phyloP scores from a whole-genome alignment of 2,797 vertebrate genomes.

The Pempheris klunzingeri region DNA sequence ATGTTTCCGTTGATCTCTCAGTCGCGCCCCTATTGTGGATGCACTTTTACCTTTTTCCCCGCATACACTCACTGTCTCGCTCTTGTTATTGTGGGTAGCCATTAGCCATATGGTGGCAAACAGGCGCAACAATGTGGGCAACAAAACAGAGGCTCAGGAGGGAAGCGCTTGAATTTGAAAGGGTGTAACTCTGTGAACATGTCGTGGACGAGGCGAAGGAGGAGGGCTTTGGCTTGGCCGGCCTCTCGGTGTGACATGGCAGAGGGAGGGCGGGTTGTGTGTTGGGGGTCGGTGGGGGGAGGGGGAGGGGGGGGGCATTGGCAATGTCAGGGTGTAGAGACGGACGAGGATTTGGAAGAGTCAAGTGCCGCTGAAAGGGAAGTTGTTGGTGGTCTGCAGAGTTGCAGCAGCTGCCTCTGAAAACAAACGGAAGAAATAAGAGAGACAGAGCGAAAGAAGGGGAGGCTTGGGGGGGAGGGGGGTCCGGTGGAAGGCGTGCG shows the following conservation, averaged over 20 bases:
- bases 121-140: conserved; percentile 54
- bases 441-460: conserved; percentile 71
- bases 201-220: conserved; percentile 52
- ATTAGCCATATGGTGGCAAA: conserved; percentile 77
- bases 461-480: conserved; percentile 37
- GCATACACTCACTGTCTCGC: conserved; percentile 29
- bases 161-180: conserved; percentile 70
- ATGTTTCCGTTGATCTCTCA: conserved; percentile 70
- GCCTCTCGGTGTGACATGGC: conserved; percentile 64
- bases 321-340: conserved; percentile 83
- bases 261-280: conserved; percentile 5
- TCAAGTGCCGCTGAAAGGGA: conserved; percentile 88
- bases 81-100: conserved; percentile 58
- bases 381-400: conserved; percentile 87
- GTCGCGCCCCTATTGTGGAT: conserved; percentile 57
- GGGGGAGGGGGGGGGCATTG: conserved; percentile 70
- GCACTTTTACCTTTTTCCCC: conserved; percentile 55
- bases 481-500: conserved; percentile 68
- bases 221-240: conserved; percentile 66
- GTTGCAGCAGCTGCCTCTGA: conserved; percentile 84
- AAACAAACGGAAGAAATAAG: conserved; percentile 87
- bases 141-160: conserved; percentile 58
- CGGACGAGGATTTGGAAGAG: conserved; percentile 88
- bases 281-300: neutral
- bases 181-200: conserved; percentile 70